Evolutionary conservation across 2,113 vertebrate species (phyloP).

Genomic region (Chrysemys picta): DNA sequence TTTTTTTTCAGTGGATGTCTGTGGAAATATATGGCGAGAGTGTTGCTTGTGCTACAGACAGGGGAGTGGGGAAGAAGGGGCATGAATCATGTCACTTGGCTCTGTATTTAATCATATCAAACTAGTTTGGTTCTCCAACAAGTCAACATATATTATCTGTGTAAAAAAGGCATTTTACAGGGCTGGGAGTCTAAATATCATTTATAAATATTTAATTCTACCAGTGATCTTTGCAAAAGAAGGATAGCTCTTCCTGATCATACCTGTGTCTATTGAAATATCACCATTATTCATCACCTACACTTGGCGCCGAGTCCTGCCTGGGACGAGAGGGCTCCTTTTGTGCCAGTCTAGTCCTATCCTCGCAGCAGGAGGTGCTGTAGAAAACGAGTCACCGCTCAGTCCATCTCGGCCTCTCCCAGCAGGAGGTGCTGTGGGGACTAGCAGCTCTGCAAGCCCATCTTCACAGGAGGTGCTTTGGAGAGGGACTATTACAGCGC

Average conservation of each 20-base stretch:
- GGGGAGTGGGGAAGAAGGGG: constrained; percentile 38
- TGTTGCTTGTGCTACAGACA: neutral
- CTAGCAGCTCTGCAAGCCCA: no score
- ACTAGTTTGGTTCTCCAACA: constrained; percentile 73
- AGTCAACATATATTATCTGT: constrained; percentile 78
- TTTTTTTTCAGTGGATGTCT: neutral
- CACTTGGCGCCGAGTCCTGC: constrained; percentile 53
- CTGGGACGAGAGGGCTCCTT: constrained; percentile 50
- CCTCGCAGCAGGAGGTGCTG: neutral
- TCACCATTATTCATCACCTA: constrained; percentile 74
- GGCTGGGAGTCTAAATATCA: constrained; percentile 75
- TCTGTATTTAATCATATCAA: constrained; percentile 73
- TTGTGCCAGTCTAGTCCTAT: neutral
- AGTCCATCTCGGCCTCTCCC: fast-evolving
- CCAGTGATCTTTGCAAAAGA: constrained; percentile 75
- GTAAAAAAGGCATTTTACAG: constrained; percentile 72
- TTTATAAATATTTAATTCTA: constrained; percentile 81
- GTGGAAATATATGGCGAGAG: constrained; percentile 13
- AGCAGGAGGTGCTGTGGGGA: neutral
- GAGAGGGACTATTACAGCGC: neutral
- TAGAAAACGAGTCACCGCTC: neutral
- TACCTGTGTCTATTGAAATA: constrained; percentile 77
- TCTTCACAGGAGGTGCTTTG: no score
- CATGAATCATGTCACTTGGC: constrained; percentile 63
- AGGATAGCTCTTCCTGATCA: constrained; percentile 76